phyloP scores from a whole-genome alignment of 2,797 vertebrate genomes.

The Allobates femoralis region DNA sequence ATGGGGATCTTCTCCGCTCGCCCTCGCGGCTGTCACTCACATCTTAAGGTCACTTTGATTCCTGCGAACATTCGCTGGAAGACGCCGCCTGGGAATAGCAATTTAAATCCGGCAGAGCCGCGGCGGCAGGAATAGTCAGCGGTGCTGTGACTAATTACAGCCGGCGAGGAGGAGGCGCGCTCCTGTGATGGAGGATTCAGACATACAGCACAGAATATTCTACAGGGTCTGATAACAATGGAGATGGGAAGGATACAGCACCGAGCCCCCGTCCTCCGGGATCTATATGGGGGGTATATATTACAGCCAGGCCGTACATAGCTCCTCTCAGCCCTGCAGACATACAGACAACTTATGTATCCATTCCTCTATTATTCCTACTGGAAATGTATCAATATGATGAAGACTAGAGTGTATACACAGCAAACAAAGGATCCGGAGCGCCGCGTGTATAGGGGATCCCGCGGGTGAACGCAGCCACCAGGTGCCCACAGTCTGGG shows the following conservation, averaged over 20 bases:
- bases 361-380: too few relatives aligned
- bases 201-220: constrained; percentile 6
- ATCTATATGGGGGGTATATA: background rate
- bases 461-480: too few relatives aligned
- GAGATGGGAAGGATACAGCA: background rate
- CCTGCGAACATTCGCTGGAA: constrained; percentile 4
- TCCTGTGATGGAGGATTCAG: constrained; percentile 43
- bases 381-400: too few relatives aligned
- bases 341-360: too few relatives aligned
- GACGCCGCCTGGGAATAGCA: constrained; percentile 37
- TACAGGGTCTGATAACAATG: background rate
- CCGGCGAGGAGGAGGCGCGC: background rate
- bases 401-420: too few relatives aligned
- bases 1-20: background rate
- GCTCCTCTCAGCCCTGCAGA: too few relatives aligned
- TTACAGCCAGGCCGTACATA: background rate
- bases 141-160: constrained; percentile 36
- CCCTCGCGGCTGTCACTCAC: constrained; percentile 34
- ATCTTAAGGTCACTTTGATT: constrained; percentile 49
- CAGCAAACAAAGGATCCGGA: too few relatives aligned
- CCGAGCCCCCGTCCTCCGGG: background rate
- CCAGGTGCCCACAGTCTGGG: too few relatives aligned
- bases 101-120: background rate
- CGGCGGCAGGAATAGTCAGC: background rate
- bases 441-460: too few relatives aligned